Base-by-base conservation (phyloP, 1,140 invertebrate species). In the Zaprionus inermis region DNA sequence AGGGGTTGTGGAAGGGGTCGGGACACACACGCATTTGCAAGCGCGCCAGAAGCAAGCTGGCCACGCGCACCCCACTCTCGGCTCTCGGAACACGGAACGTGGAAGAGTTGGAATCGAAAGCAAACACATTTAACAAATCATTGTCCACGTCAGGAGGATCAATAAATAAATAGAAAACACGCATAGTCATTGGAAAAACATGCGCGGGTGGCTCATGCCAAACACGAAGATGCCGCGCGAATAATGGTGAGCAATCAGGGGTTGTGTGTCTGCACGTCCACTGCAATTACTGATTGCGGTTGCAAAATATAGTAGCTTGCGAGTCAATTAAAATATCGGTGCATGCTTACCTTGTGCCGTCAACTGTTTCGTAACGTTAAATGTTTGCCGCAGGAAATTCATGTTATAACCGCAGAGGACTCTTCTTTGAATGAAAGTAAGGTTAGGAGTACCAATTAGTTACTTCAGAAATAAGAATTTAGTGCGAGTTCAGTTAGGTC, bases 361-460 rank as follows among this genome's bases (percentile, higher is more conserved):
- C 64, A 91, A 68, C 55, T 92, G 88, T 91, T 92, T 92, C 89
- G 91, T 91, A 92, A 92, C 79, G 75, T 70, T 90, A 14, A 92
- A 79, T 55, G 89, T 82, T 82, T 92, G 91, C 44, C 90, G 86
- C 72, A 92, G 59, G 58, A 92, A 92, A 74, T 92, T 92, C 91
- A 92, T 92, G 22, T 4, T 46, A 34, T 22, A 1, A 18, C n/a
- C 20, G 30, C 10, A 38, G n/a, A n/a, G n/a, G 2, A 41, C 38
- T 44, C n/a, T 18, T 16, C 6, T 52, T 4, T 4, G 16, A n/a
- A 16, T 22, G 9, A 44, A 12, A 36, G 16, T 3, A 18, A 12
- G 9, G 24, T 30, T 4, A 28, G 12, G 24, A 5, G 14, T 38
- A 28, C 1, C 3, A 5, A 22, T 16, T 5, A 36, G 11, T 30